Percentiles rank a stretch among this genome's conserved stretches.
phyloP scores from a whole-genome alignment of 1,140 invertebrate species.

The Patella vulgata region DNA sequence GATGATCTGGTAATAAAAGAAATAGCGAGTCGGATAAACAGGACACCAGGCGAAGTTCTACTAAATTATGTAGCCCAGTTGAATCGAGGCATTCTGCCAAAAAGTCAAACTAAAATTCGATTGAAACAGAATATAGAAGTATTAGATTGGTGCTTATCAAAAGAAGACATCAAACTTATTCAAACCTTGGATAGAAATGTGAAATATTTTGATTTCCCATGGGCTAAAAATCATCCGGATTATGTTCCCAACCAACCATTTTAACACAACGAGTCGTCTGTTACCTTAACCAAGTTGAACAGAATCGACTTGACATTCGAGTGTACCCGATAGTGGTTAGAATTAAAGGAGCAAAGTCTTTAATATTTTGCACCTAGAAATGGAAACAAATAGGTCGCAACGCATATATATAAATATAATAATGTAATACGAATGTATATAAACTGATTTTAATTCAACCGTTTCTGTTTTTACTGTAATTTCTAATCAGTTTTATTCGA shows the following conservation, averaged over 20 bases:
- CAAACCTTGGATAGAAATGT: constrained; percentile 38
- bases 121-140: constrained; percentile 73
- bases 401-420: too few species aligned
- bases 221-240: constrained; percentile 44
- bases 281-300: too few species aligned
- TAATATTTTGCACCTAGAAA: too few species aligned
- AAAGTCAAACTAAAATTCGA: constrained; percentile 79
- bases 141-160: constrained; percentile 54
- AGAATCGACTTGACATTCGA: too few species aligned
- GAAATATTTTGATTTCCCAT: constrained; percentile 45
- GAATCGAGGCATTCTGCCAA: constrained; percentile 83
- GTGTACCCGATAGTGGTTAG: too few species aligned
- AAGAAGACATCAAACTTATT: constrained; percentile 39
- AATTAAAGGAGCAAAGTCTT: too few species aligned
- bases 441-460: too few species aligned
- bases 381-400: too few species aligned
- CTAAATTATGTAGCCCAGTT: constrained; percentile 80
- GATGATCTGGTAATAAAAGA: constrained; percentile 75
- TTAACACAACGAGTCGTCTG: constrained; percentile 25
- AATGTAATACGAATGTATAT: too few species aligned
- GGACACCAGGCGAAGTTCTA: constrained; percentile 82
- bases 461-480: too few species aligned
- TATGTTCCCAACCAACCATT: constrained; percentile 48
- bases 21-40: constrained; percentile 77
- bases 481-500: too few species aligned